Conservation (phyloP, 2,888 invertebrate genomes). For the Cerastoderma edule region DNA sequence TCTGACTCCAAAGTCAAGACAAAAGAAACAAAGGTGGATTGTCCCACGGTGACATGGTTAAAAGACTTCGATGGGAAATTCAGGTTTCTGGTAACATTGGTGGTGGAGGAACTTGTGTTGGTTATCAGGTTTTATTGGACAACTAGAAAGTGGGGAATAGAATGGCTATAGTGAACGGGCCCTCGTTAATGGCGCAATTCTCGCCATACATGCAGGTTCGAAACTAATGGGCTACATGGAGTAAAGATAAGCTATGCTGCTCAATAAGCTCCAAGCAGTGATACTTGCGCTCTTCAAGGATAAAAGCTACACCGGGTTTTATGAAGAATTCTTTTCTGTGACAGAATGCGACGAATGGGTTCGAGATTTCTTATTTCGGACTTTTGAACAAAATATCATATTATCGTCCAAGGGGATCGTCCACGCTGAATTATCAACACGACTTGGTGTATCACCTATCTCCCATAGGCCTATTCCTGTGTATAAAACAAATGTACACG, state of each 20-base stretch:
- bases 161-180: neutral
- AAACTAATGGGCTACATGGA: neutral
- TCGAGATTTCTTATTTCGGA: neutral
- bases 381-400: neutral
- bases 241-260: neutral
- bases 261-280: neutral
- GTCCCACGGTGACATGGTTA: neutral
- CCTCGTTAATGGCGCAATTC: neutral
- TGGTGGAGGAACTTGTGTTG: neutral
- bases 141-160: neutral
- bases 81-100: neutral
- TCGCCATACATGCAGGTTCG: neutral
- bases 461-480: no score
- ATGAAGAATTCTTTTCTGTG: neutral
- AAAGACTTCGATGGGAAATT: neutral
- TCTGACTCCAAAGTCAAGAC: neutral
- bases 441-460: neutral
- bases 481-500: no score
- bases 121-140: neutral
- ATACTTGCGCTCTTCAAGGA: neutral
- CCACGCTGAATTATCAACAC: neutral
- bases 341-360: neutral
- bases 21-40: no score
- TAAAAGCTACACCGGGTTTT: neutral
- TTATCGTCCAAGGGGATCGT: neutral